These are phyloP conservation scores for Bombus affinis DNA, from an alignment of 1,140 invertebrate species.

Conservation along the genomic window DNA sequence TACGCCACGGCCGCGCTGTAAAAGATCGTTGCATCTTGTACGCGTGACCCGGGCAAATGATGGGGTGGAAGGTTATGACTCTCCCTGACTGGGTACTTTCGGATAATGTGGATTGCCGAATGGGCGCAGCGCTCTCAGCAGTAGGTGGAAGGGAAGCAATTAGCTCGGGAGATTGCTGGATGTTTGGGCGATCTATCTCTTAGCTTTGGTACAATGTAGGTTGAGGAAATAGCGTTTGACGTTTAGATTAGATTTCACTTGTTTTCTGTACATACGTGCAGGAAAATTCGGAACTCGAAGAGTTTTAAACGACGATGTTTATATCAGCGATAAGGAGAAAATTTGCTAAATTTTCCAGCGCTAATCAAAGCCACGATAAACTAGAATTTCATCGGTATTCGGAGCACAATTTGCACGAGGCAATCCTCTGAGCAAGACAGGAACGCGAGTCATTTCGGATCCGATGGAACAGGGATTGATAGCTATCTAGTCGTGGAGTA, in stretches of 20 bases:
- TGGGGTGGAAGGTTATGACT: conserved; percentile 7
- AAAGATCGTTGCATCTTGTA: conserved; percentile 34
- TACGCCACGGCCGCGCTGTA: conserved; percentile 7
- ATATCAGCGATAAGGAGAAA: too few species aligned
- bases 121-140: neutral
- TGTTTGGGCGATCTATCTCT: neutral
- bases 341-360: neutral
- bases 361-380: neutral
- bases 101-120: conserved; percentile 7
- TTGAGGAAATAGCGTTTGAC: neutral
- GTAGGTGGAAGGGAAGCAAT: conserved; percentile 4
- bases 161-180: conserved; percentile 2
- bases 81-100: neutral
- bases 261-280: too few species aligned
- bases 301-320: too few species aligned
- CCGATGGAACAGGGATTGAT: conserved; percentile 31
- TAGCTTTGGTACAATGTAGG: neutral
- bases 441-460: neutral
- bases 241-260: too few species aligned
- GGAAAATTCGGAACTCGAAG: too few species aligned
- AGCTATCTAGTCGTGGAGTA: conserved; percentile 48
- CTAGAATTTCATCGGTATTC: neutral
- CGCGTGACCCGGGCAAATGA: neutral
- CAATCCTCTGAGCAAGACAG: neutral
- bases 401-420: conserved; percentile 2